Conservation (phyloP, 2,888 invertebrate species). For the Microchrysa polita region DNA sequence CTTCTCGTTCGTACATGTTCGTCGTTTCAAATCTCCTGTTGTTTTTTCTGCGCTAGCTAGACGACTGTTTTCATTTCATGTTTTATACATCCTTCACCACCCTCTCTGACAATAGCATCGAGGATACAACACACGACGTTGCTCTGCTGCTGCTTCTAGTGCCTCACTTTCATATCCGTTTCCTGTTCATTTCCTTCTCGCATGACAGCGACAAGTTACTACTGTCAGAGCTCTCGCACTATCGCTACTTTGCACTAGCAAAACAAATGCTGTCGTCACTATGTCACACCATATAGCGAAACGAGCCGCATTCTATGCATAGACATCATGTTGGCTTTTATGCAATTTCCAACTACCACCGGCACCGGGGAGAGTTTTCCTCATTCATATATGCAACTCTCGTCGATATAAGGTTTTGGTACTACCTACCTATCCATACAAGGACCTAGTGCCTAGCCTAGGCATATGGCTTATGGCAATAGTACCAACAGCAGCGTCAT, state of each 20-base stretch:
- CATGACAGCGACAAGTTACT: constrained; percentile 21
- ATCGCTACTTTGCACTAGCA: not conserved
- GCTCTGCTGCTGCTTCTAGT: too few species aligned
- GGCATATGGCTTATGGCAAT: not conserved
- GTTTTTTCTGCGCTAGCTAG: too few species aligned
- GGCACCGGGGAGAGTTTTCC: too few species aligned
- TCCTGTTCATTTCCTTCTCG: constrained; percentile 42
- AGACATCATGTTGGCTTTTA: constrained; percentile 34
- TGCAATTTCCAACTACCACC: constrained; percentile 38
- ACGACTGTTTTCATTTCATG: too few species aligned
- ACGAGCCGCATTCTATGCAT: constrained; percentile 18
- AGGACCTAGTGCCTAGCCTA: too few species aligned
- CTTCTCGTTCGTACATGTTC: too few species aligned
- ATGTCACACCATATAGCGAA: constrained; percentile 33
- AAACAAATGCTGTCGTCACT: constrained; percentile 28
- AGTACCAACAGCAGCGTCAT: not conserved
- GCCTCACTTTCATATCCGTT: constrained; percentile 36
- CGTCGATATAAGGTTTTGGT: not conserved
- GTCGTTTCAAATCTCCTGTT: too few species aligned
- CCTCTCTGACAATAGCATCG: too few species aligned
- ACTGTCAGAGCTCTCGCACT: not conserved
- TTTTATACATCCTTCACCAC: too few species aligned
- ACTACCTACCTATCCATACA: not conserved
- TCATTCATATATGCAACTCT: constrained; percentile 32
- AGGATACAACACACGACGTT: too few species aligned